phyloP scores from a whole-genome alignment of 2,797 vertebrate genomes.

The Rallus crepitans region DNA sequence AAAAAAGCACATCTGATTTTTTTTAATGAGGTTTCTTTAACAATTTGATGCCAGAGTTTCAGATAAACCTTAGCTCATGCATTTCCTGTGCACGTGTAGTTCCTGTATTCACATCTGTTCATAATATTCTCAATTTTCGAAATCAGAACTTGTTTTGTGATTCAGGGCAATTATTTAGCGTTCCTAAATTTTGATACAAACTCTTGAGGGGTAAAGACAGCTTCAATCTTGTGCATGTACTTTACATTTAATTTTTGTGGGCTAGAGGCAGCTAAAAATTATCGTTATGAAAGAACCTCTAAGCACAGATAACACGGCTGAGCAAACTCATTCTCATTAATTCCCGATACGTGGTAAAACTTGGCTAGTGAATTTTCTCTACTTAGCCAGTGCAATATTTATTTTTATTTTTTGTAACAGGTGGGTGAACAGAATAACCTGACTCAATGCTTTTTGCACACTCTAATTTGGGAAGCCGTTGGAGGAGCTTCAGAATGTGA shows the following conservation, averaged over 20 bases:
- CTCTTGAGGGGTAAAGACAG: background rate
- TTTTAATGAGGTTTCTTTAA: background rate
- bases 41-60: background rate
- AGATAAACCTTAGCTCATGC: background rate
- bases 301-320: background rate
- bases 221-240: background rate
- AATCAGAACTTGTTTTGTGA: background rate
- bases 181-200: background rate
- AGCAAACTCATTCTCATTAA: background rate
- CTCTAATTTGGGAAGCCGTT: background rate
- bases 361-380: background rate
- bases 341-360: background rate
- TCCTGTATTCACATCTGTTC: background rate
- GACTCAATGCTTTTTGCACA: conserved; percentile 9
- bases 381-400: background rate
- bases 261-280: background rate
- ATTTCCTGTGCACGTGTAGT: background rate
- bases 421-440: conserved; percentile 23
- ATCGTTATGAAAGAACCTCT: background rate
- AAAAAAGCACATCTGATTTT: background rate
- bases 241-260: background rate
- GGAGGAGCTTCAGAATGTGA: background rate
- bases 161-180: background rate
- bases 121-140: background rate
- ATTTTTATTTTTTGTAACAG: conserved; percentile 2